These are phyloP conservation scores for Margarornis squamiger DNA, from an alignment of 2,797 vertebrate species.

Conservation along the genomic window DNA sequence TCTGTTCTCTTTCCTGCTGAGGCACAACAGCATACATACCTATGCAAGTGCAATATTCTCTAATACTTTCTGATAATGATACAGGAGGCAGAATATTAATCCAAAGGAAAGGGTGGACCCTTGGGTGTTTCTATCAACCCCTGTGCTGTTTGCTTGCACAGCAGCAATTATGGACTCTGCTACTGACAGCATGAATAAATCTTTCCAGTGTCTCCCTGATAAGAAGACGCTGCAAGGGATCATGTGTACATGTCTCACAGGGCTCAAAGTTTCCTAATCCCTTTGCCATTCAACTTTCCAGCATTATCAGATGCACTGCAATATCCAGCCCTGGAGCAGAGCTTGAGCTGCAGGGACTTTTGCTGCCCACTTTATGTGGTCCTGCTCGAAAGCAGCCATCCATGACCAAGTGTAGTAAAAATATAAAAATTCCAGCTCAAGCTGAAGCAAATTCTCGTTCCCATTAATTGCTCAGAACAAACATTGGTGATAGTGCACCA, in stretches of 20 bases:
- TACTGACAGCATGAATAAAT: neutral
- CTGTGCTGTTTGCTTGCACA: neutral
- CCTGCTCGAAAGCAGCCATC: neutral
- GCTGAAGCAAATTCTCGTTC: neutral
- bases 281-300: neutral
- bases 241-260: neutral
- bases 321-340: neutral
- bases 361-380: neutral
- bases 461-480: neutral
- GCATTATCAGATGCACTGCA: neutral
- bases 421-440: neutral
- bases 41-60: neutral
- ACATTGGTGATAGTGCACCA: neutral
- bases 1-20: neutral
- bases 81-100: neutral
- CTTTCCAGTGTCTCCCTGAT: neutral
- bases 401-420: neutral
- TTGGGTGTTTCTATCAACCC: neutral
- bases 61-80: neutral
- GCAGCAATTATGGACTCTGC: neutral
- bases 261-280: constrained; percentile 1
- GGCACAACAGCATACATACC: neutral
- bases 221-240: neutral
- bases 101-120: neutral
- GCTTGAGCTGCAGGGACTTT: neutral